Evolutionary conservation across 2,113 vertebrate species (phyloP).

Genomic region (Plectropomus leopardus): DNA sequence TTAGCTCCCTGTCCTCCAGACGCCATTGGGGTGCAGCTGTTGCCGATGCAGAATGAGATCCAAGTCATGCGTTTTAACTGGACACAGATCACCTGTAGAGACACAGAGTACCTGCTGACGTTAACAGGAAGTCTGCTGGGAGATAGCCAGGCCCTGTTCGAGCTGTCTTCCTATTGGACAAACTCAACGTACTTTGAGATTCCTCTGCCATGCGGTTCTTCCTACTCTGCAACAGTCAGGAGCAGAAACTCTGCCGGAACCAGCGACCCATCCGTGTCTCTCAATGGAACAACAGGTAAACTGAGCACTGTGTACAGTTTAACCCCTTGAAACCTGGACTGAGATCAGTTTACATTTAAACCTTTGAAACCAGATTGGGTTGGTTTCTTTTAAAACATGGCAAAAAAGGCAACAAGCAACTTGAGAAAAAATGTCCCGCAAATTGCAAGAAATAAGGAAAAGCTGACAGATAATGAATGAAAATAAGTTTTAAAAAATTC

Average conservation of each 20-base stretch:
- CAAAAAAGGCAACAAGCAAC: no score
- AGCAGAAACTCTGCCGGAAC: conserved; percentile 75
- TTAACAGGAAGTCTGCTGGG: conserved; percentile 77
- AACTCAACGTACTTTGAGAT: conserved; percentile 76
- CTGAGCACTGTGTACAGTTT: not conserved
- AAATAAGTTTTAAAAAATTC: no score
- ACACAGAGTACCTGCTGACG: conserved; percentile 73
- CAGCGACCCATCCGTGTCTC: conserved; percentile 64
- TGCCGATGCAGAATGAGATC: conserved; percentile 54
- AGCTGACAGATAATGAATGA: no score
- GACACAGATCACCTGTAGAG: conserved; percentile 63
- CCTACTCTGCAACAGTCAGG: conserved; percentile 75
- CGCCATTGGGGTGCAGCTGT: conserved; percentile 51
- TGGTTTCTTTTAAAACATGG: no score
- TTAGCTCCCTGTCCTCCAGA: conserved; percentile 84
- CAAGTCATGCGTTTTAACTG: conserved; percentile 78
- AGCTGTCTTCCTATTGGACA: conserved; percentile 85
- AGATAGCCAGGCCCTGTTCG: conserved; percentile 63
- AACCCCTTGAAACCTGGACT: no score
- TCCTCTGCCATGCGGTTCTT: conserved; percentile 83
- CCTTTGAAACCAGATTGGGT: no score
- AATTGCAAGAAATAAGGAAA: no score
- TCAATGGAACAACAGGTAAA: conserved; percentile 83
- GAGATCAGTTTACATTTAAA: no score
- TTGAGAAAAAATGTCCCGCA: no score